Conservation (phyloP, 1,140 invertebrate species). For the Stegodyphus dumicola region DNA sequence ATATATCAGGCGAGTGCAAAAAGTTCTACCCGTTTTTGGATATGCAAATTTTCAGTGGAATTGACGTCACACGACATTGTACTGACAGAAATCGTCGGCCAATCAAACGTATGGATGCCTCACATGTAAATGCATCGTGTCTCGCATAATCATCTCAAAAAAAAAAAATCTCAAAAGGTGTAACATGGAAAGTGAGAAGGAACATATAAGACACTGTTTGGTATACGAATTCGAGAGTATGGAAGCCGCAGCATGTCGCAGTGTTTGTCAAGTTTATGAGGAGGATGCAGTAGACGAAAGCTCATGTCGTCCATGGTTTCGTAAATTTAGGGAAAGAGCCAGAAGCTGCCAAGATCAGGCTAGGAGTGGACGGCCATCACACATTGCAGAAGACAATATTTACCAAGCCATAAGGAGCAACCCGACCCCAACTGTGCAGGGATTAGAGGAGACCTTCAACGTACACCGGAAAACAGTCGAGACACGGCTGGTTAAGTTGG, state of each 20-base stretch:
- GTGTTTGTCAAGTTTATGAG: constrained; percentile 10
- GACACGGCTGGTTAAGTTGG: not conserved
- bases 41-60: constrained; percentile 11
- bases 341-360: constrained; percentile 5
- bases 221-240: not conserved
- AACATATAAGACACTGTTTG: constrained; percentile 10
- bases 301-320: not conserved
- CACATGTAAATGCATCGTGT: not conserved
- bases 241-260: not conserved
- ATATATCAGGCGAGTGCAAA: not conserved
- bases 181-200: not conserved
- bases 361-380: not conserved
- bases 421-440: not conserved
- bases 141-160: constrained; percentile 2
- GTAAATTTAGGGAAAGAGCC: constrained; percentile 6
- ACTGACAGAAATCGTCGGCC: not conserved
- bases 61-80: constrained; percentile 6
- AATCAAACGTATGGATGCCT: not conserved
- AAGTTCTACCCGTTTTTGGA: constrained; percentile 9
- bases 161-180: not conserved
- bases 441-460: not conserved
- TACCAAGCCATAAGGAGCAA: constrained; percentile 3
- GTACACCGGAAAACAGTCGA: not conserved
- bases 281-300: constrained; percentile 1
- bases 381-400: not conserved